Evolutionary conservation across 30 jellyfish, hydroid and myxozoan genomes (phyloP), one percentile per base, ranked within the genome.

Genomic region (Cassiopea andromeda): DNA sequence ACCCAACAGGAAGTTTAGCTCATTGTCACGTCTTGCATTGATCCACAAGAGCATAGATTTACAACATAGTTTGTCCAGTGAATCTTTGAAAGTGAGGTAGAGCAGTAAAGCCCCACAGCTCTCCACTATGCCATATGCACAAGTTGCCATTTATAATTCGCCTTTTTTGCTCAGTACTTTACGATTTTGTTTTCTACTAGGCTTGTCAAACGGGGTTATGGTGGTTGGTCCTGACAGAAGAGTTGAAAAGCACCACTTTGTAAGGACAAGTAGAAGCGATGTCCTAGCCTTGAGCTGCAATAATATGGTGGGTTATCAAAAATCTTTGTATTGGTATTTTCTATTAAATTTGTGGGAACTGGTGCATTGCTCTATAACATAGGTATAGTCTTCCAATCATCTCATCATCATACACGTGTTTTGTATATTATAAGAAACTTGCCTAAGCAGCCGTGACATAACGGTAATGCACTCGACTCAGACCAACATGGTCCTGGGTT

Each of bases 241-340:
- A 71, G 60, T 45, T 14, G 87, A 85, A 14, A 49, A 18, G 44
- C 94, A 87, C 54, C 69, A 87, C 60, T 87, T 77, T 67, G 57
- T 78, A 12, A 38, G 46, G 48, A 78, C 90, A 12, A 87, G 90
- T 58, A 77, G 60, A 47, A 87, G 94, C 54, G 94, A 87, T 58
- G 94, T 87, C 8, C 81, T 87, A 12, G 46, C 94, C 2, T 57
- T 87, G 43, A 84, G 44, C 57, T 79, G 77, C 67, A 59, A 82
- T 15, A 61, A 75, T 38, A 48, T 27, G 85, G 92, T 84, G 13
- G 16, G 92, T 45, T 27, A 64, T 64, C 43, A 64, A 2, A 27
- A 64, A 7, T 9, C 27, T 54, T 16, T 64, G 15, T 64, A 64
- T 2, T 27, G 38, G 38, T 27, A 27, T 27, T 27, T 27, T 27